phyloP scores from a whole-genome alignment of 2,888 invertebrate species.

The Cremastinae sp. region DNA sequence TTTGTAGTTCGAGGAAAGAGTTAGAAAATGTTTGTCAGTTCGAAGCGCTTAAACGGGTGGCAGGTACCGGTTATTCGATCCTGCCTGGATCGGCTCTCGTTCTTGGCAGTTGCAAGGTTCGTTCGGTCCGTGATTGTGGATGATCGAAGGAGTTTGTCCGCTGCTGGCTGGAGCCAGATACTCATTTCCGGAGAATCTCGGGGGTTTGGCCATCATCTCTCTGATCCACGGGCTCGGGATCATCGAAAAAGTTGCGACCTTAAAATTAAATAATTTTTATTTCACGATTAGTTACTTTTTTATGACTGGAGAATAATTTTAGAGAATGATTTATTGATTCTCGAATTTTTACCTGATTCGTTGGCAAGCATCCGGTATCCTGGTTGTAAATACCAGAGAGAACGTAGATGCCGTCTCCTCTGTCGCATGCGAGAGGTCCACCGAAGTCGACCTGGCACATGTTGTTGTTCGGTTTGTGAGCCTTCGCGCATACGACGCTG shows the following conservation, averaged over 20 bases:
- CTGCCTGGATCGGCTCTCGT: constrained; percentile 64
- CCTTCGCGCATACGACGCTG: constrained; percentile 86
- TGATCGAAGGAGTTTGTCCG: constrained; percentile 10
- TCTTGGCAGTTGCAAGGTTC: constrained; percentile 71
- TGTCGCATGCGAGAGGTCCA: constrained; percentile 90
- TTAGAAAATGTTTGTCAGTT: not conserved
- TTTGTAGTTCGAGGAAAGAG: not conserved
- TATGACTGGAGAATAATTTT: not conserved
- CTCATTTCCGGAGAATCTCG: constrained; percentile 22
- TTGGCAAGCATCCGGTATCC: constrained; percentile 85
- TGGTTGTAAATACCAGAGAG: constrained; percentile 89
- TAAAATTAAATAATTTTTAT: not conserved
- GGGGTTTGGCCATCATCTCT: constrained; percentile 59
- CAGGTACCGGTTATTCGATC: constrained; percentile 65
- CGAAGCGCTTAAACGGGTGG: constrained; percentile 60
- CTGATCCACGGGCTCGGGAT: constrained; percentile 73
- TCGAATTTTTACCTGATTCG: constrained; percentile 73
- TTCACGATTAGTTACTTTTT: not conserved
- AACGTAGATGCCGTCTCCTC: constrained; percentile 85
- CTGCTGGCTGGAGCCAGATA: constrained; percentile 13
- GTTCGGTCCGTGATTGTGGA: constrained; percentile 52
- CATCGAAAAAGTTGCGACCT: constrained; percentile 75
- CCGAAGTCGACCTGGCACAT: constrained; percentile 92
- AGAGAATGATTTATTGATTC: constrained; percentile 2
- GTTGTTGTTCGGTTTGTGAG: constrained; percentile 84